Evolutionary conservation across 2,888 invertebrate genomes (phyloP).

Genomic region (Chloroclystis v-ata): DNA sequence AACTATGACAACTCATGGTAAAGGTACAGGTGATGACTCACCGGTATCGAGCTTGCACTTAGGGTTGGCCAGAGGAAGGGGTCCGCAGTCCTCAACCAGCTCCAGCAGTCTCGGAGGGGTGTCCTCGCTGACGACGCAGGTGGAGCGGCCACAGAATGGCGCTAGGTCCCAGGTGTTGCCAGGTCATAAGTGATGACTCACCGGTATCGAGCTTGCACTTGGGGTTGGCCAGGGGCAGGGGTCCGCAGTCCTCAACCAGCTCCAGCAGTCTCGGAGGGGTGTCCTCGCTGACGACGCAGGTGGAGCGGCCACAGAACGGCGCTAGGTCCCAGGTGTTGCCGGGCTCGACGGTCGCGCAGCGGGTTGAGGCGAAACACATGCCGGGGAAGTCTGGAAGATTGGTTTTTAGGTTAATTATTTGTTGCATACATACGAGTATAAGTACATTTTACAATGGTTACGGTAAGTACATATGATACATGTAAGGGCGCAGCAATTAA

Average conservation of each 20-base stretch:
- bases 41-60: constrained; percentile 89
- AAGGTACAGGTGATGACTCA: constrained; percentile 31
- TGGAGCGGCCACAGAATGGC: constrained; percentile 94
- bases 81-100: constrained; percentile 93
- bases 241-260: constrained; percentile 93
- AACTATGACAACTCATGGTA: too few relatives aligned
- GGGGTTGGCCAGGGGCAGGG: constrained; percentile 90
- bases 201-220: constrained; percentile 89
- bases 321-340: constrained; percentile 90
- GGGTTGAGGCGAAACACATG: constrained; percentile 93
- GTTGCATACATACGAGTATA: neutral
- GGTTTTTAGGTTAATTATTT: neutral
- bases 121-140: constrained; percentile 89
- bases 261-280: constrained; percentile 86
- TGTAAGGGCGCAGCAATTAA: too few relatives aligned
- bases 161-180: constrained; percentile 90
- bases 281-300: constrained; percentile 89
- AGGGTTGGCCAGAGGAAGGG: constrained; percentile 90
- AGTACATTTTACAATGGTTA: too few relatives aligned
- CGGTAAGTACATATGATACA: too few relatives aligned
- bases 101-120: constrained; percentile 86
- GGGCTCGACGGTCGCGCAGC: constrained; percentile 91
- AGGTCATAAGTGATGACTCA: constrained; percentile 67
- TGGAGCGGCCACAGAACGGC: constrained; percentile 94
- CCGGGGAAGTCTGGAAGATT: constrained; percentile 86